These are phyloP conservation scores for Etheostoma cragini DNA, from an alignment of 2,113 vertebrate species.

Conservation along the genomic window DNA sequence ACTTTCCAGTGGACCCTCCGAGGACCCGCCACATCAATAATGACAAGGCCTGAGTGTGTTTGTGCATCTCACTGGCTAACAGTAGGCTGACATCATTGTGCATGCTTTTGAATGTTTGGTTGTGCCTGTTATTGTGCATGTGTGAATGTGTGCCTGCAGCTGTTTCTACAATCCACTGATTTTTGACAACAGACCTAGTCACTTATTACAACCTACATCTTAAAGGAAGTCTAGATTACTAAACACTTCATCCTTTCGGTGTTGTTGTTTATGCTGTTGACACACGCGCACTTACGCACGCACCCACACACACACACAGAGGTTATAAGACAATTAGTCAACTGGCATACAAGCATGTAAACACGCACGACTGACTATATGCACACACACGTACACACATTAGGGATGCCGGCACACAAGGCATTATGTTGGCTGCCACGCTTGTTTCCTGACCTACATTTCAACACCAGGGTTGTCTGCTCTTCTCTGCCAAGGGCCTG, in stretches of 20 bases:
- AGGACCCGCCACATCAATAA: conserved; percentile 66
- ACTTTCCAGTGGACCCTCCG: conserved; percentile 33
- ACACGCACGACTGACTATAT: background rate
- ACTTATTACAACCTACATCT: conserved; percentile 4
- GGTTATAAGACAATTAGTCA: conserved; percentile 39
- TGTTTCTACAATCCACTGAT: conserved; percentile 1
- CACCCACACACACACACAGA: background rate
- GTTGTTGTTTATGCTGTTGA: conserved; percentile 7
- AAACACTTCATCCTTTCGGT: background rate
- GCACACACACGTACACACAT: background rate
- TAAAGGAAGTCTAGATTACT: background rate
- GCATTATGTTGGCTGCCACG: conserved; percentile 54
- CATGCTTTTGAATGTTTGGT: background rate
- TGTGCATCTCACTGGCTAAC: background rate
- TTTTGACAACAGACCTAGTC: conserved; percentile 24
- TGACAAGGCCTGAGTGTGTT: conserved; percentile 31
- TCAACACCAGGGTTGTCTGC: conserved; percentile 65
- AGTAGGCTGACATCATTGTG: conserved; percentile 23
- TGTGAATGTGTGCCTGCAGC: conserved; percentile 41
- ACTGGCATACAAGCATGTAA: conserved; percentile 31
- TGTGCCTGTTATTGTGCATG: background rate
- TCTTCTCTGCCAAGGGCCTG: conserved; percentile 45
- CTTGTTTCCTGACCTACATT: conserved; percentile 76
- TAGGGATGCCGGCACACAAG: conserved; percentile 5
- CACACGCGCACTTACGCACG: background rate